Evolutionary conservation across 2,113 vertebrate genomes (phyloP), one percentile per base, ranked within the genome.

Genomic region (Ia io): DNA sequence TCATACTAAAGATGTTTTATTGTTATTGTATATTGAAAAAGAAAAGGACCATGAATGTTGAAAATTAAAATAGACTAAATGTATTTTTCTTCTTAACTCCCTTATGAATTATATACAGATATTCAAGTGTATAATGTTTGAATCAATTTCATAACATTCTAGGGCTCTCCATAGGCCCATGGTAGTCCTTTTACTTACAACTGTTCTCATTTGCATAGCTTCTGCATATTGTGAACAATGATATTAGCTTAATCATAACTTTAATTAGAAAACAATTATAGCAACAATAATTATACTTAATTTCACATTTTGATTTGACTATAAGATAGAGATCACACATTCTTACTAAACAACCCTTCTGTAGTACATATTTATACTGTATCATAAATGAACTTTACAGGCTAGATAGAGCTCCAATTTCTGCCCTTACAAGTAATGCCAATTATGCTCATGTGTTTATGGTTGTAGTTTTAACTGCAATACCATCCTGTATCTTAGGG

Each of bases 251-350:
- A 88, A 61, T 47, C 9, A 84, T 35, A 84, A 51, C n/a, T 93
- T 87, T 92, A 61, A 51, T 77, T 90, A 79, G 25, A 25, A 79
- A 95, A 78, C 1, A 17, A 69, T 73, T 71, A 69, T 16, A 70
- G 20, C 22, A 92, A 87, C 9, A 32, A 30, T 32, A 94, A 28
- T 74, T 84, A 56, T 20, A 61, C 11, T 78, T 70, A 32, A 76
- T 84, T 96, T 95, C 65, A 53, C 53, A 86, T 84, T 92, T 94
- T 35, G 71, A 28, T 59, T 85, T 90, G 18, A 42, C 13, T 87
- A 5, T 63, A 90, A 56, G 25, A 84, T 23, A 65, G 32, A 11
- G 30, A 47, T 71, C 32, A 42, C 0, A 2, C 1, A 23, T 14
- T 49, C 14, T 94, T 88, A 56, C 2, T 93, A 61, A 84, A 78